Base-by-base conservation (phyloP, 2,797 vertebrate genomes). In the Pristis pectinata region DNA sequence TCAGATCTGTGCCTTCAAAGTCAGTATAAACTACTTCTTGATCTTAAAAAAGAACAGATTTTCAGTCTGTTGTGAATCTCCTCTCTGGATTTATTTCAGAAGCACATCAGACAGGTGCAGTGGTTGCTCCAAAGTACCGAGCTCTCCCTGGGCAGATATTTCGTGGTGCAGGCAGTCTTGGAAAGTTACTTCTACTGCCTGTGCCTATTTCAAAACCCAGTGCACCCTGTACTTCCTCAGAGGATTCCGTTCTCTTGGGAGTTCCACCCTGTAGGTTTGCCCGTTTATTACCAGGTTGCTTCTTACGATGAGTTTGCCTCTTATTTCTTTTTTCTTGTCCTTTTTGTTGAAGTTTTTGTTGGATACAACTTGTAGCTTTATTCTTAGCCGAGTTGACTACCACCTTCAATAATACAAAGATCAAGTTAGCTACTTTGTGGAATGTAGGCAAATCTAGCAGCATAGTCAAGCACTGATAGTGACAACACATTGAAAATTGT, bases 381-480 rank as follows among this genome's bases (percentile, higher is more conserved):
- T 56, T 53, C 15, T 56, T 53, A 8, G 67, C 49, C 53, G 70
- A 19, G 53, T 49, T 94, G 67, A 6, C 17, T 30, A 3, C 70
- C 27, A 94, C 92, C 92, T 94, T 53, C 27, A 76, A 8, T 76
- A 15, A 53, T 19, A 94, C 27, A 94, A 74, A 94, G 70, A 76
- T 44, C 30, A 53, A 19, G 44, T 94, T 34, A 94, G 15, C 44
- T 34, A 17, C 70, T 34, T 74, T 30, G 22, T 22, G 24, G 70
- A 49, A 11, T 76, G 70, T 41, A 1, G 15, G 34, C 67, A 74
- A 72, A 49, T 37, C 87, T 41, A 64, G 19, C 87, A 3, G 1
- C 27, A 85, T 44, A 85, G 53, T 49, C 24, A 49, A 49, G 27
- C 83, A n/a, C 30, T 49, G 19, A 49, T 19, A 64, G 15, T 0